phyloP scores from a whole-genome alignment of 2,113 vertebrate genomes.

The Danio rerio region GRCz12tu NC_133195.1:40017501-40018000 shows the following conservation, averaged over 20 bases:
- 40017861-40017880: constrained; percentile 36
- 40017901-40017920: constrained; percentile 52
- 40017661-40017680: neutral
- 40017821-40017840: neutral
- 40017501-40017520: no score
- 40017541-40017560: no score
- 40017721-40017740: neutral
- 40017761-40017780: neutral
- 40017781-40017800: neutral
- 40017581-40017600: no score
- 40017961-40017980: constrained; percentile 62
- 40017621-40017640: no score
- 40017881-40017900: constrained; percentile 38
- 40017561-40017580: no score
- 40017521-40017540: no score
- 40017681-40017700: neutral
- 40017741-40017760: neutral
- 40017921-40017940: constrained; percentile 60
- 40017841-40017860: constrained; percentile 42
- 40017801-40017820: neutral
- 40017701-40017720: neutral
- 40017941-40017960: constrained; percentile 55
- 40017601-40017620: no score
- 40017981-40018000: constrained; percentile 42
- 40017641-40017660: no score